A percentile compares a stretch with the other conserved stretches of the same genome.
Conservation (phyloP, 2,888 invertebrate genomes). For the Zeuzera pyrina region DNA sequence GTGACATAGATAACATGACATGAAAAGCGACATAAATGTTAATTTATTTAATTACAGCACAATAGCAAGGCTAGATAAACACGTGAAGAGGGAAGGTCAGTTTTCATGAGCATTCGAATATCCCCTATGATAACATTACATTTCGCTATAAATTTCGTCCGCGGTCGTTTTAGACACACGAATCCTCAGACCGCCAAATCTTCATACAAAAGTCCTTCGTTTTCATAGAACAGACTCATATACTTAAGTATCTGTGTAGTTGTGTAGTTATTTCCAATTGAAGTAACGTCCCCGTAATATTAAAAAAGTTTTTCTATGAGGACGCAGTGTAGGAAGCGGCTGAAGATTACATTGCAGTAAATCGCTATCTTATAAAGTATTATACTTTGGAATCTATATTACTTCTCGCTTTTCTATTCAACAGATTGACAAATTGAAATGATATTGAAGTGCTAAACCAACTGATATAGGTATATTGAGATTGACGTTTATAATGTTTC, state of each 20-base stretch:
- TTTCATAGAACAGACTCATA: too few relatives aligned
- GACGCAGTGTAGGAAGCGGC: slow-evolving; percentile 29
- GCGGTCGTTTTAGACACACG: slow-evolving; percentile 37
- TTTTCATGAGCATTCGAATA: slow-evolving; percentile 27
- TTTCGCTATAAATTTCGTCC: slow-evolving; percentile 50
- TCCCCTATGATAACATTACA: slow-evolving; percentile 44
- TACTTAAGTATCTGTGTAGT: too few relatives aligned
- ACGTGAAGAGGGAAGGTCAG: too few relatives aligned
- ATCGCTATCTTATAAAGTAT: slow-evolving; percentile 27
- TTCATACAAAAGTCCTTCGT: slow-evolving; percentile 51
- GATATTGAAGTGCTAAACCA: too few relatives aligned
- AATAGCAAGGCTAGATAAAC: slow-evolving; percentile 19
- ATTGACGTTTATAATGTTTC: too few relatives aligned
- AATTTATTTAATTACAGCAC: slow-evolving; percentile 33
- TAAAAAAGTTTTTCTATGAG: slow-evolving; percentile 65
- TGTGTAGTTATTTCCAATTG: slow-evolving; percentile 57
- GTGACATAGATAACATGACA: neutral
- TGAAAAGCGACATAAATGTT: slow-evolving; percentile 7
- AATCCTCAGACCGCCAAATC: slow-evolving; percentile 40
- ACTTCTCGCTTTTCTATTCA: too few relatives aligned
- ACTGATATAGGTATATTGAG: too few relatives aligned
- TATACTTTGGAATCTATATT: too few relatives aligned
- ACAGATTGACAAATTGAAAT: too few relatives aligned
- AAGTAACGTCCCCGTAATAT: slow-evolving; percentile 59
- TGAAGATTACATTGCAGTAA: slow-evolving; percentile 44